Evolutionary conservation across 2,113 vertebrate species (phyloP).

Genomic region (Channa argus): DNA sequence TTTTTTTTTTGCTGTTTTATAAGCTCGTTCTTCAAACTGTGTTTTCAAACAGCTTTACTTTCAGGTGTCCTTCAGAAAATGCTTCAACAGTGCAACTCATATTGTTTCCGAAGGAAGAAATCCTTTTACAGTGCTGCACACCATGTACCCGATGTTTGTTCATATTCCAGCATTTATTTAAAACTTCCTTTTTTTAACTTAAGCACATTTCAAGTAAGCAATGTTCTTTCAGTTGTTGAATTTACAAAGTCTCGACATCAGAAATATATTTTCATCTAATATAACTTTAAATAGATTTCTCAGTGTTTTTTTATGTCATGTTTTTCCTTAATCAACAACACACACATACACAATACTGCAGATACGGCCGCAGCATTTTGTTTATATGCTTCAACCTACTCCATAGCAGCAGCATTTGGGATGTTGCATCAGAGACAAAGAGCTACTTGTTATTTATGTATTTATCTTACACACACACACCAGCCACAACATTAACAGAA

Average conservation of each 20-base stretch:
- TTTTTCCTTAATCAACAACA: constrained; percentile 8
- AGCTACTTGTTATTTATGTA: constrained; percentile 47
- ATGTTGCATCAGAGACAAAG: constrained; percentile 59
- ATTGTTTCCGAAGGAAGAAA: constrained; percentile 3
- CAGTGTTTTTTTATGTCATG: background rate
- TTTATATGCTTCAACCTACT: constrained; percentile 20
- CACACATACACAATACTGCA: background rate
- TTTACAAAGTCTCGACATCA: background rate
- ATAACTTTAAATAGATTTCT: background rate
- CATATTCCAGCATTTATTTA: background rate
- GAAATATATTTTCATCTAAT: constrained; percentile 18
- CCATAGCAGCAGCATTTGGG: constrained; percentile 27
- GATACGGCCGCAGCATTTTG: constrained; percentile 22
- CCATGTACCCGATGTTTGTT: background rate
- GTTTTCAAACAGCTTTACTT: constrained; percentile 15
- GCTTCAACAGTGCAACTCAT: constrained; percentile 16
- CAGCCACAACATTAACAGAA: too few relatives aligned
- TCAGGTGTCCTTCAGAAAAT: constrained; percentile 10
- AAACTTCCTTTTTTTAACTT: background rate
- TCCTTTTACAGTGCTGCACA: background rate
- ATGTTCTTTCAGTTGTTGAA: background rate
- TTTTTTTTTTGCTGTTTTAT: background rate
- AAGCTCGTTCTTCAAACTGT: background rate
- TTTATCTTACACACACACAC: background rate
- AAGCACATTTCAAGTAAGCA: background rate